phyloP scores from a whole-genome alignment of 2,113 vertebrate genomes.

The Propithecus coquereli region DNA sequence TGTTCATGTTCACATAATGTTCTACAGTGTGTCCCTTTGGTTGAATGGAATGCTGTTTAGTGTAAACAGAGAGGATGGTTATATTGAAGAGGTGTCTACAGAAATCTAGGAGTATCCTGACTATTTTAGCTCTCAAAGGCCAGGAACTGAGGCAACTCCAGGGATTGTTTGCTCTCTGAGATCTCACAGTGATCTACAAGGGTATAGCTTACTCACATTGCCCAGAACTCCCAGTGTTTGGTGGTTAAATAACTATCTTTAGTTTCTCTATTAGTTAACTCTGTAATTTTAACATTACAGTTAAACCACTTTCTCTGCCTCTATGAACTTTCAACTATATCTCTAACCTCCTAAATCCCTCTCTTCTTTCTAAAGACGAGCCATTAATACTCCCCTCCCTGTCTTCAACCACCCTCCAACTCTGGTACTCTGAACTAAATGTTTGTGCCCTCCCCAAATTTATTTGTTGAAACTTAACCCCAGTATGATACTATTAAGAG shows the following conservation, averaged over 20 bases:
- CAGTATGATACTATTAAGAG: not conserved
- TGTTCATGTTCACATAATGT: not conserved
- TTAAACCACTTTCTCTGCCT: not conserved
- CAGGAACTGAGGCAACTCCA: not conserved
- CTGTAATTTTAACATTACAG: not conserved
- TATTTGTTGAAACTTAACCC: not conserved
- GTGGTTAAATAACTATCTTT: not conserved
- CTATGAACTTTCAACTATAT: not conserved
- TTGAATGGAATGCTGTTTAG: not conserved
- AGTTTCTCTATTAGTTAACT: not conserved
- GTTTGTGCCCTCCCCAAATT: not conserved
- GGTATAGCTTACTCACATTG: not conserved
- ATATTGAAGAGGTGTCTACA: not conserved
- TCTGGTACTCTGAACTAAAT: not conserved
- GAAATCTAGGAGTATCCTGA: not conserved
- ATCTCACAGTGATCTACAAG: not conserved
- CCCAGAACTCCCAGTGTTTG: not conserved
- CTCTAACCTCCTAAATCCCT: not conserved
- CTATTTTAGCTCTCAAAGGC: not conserved
- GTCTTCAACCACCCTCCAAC: not conserved
- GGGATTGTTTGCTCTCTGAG: not conserved
- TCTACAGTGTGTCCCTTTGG: not conserved
- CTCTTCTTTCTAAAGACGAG: not conserved
- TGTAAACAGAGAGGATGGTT: not conserved
- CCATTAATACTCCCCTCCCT: not conserved